A percentile compares a stretch with the other conserved stretches of the same genome.
phyloP scores from a whole-genome alignment of 2,113 vertebrate species.

The Coturnix japonica region DNA sequence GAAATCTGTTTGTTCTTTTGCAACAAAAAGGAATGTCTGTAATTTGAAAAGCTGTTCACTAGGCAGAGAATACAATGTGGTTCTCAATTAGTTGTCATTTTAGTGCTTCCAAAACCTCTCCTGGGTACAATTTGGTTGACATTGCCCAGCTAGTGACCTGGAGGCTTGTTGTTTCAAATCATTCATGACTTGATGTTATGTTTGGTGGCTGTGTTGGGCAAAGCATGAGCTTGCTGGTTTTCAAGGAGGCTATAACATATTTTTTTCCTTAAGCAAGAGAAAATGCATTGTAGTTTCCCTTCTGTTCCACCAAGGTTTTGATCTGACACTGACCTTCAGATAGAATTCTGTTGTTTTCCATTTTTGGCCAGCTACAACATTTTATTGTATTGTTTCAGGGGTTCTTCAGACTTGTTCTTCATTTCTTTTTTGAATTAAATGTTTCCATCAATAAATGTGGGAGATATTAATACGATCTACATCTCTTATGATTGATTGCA shows the following conservation, averaged over 20 bases:
- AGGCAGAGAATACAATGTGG: neutral
- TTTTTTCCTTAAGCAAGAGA: neutral
- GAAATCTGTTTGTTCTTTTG: neutral
- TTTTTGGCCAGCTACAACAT: neutral
- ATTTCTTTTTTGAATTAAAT: neutral
- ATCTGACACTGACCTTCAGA: neutral
- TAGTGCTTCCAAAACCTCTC: constrained; percentile 8
- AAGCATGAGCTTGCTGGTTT: neutral
- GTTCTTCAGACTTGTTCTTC: neutral
- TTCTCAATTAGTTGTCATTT: constrained; percentile 23
- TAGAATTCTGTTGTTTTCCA: neutral
- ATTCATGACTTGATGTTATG: neutral
- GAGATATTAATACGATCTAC: neutral
- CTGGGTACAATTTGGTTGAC: neutral
- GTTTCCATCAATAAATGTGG: neutral
- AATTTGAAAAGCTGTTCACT: constrained; percentile 25
- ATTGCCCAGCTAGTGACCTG: constrained; percentile 8
- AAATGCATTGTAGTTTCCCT: neutral
- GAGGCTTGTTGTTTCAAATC: constrained; percentile 12
- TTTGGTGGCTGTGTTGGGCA: neutral
- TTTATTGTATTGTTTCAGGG: neutral
- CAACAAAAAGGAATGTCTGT: neutral
- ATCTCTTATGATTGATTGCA: neutral
- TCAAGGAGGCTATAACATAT: neutral
- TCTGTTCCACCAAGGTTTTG: neutral